A percentile compares a stretch with the other conserved stretches of the same genome.
These are phyloP conservation scores for Carapus acus DNA, from an alignment of 2,797 vertebrate genomes.

Conservation along the genomic window DNA sequence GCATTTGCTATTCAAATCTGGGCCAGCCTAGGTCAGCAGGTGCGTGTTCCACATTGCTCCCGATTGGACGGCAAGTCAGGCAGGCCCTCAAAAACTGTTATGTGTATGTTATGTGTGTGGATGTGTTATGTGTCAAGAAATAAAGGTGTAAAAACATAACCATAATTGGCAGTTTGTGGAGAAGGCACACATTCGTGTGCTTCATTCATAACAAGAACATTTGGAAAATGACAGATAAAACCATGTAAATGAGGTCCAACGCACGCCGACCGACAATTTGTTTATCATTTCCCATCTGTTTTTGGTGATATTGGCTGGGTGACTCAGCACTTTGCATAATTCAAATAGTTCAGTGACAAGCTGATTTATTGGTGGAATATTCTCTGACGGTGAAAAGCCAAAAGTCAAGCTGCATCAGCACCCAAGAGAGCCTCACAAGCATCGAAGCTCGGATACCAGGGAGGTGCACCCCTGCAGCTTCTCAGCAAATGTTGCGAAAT, in stretches of 20 bases:
- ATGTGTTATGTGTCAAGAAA: no score
- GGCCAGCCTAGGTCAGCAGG: neutral
- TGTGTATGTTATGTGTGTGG: no score
- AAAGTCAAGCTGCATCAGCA: conserved; percentile 28
- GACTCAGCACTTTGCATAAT: conserved; percentile 39
- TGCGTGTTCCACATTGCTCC: neutral
- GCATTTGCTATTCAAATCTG: neutral
- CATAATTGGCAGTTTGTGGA: no score
- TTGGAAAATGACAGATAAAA: no score
- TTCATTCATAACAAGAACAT: no score
- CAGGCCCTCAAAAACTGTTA: no score
- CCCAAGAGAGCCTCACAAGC: conserved; percentile 25
- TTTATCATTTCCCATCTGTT: conserved; percentile 26
- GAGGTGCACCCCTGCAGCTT: conserved; percentile 32
- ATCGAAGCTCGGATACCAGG: conserved; percentile 25
- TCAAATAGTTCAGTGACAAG: conserved; percentile 40
- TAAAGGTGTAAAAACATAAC: neutral
- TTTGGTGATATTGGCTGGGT: conserved; percentile 39
- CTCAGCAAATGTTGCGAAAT: conserved; percentile 17
- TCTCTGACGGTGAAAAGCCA: conserved; percentile 33
- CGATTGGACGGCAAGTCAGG: neutral
- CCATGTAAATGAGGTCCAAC: neutral
- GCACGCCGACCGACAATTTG: neutral
- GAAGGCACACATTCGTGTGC: no score
- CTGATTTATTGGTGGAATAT: conserved; percentile 49